Base-by-base conservation (phyloP, 2,888 invertebrate species). In the Ectropis crepuscularia region DNA sequence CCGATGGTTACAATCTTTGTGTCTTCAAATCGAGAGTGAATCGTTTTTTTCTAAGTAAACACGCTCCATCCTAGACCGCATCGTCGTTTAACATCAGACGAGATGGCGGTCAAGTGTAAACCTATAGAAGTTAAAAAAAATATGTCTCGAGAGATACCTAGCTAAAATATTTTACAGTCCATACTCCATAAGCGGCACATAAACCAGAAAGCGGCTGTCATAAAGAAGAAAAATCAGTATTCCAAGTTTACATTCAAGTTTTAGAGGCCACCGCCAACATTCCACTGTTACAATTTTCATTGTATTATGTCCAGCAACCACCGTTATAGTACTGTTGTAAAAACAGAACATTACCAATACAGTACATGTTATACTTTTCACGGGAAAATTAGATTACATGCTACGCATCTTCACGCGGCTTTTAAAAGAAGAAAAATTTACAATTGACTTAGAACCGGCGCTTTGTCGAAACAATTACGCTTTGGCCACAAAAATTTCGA, bases 401-500 rank as follows among this genome's bases (percentile, higher is more conserved):
- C 75, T 76, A 72, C 65, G 74, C 61, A 76, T 78, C 70, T 66
- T 63, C 59, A 70, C 59, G 57, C 63, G 66, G 68, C 65, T 43
- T 51, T 9, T 7, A 36, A 28, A 36, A 65, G 61, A 61, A 48
- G 49, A 57, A 65, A 63, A 64, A 63, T 64, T 58, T 61, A 57
- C 61, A 67, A 64, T 48, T 63, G 60, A 62, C 53, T 48, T 46
- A 10, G 42, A 50, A 51, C 57, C 36, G 50, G 39, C 54, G 54
- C 53, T 74, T 79, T 78, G 75, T 77, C 43, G 63, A 70, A 66
- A 66, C 64, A 61, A 70, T 65, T 72, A 71, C 67, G 74, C 72
- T 72, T 70, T 76, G 69, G 76, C 78, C 74, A 76, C 73, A 73
- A 74, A 71, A 60, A 67, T 63, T 59, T 50, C 61, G 68, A 71